These are phyloP conservation scores for Neosilurus hyrtlii DNA, from an alignment of 2,797 vertebrate species.

Conservation along the genomic window DNA sequence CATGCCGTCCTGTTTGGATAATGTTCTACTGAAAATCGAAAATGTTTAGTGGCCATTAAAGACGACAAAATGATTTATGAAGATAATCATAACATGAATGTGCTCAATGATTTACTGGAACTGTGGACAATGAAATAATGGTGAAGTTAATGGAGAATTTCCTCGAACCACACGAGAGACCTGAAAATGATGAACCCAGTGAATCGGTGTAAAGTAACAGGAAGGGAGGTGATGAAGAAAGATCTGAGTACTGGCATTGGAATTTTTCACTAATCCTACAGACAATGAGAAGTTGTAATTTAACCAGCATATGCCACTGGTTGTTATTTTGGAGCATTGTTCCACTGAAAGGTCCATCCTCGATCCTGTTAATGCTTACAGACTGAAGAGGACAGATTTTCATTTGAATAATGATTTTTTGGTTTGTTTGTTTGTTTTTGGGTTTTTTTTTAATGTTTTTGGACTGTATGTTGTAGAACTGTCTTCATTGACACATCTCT, in stretches of 20 bases:
- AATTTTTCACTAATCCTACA: too few relatives aligned
- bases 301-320: too few relatives aligned
- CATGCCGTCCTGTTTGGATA: too few relatives aligned
- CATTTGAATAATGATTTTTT: not conserved
- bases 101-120: constrained; percentile 2
- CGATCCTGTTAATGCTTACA: not conserved
- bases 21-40: not conserved
- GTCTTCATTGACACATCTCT: too few relatives aligned
- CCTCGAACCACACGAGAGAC: not conserved
- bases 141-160: too few relatives aligned
- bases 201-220: not conserved
- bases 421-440: too few relatives aligned
- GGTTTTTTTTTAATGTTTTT: too few relatives aligned
- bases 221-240: not conserved
- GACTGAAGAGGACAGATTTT: not conserved
- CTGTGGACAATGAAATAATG: not conserved
- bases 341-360: not conserved
- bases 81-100: not conserved
- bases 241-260: not conserved
- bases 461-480: too few relatives aligned
- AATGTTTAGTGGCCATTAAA: not conserved
- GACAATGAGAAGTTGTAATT: too few relatives aligned
- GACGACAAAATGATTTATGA: constrained; percentile 26
- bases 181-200: not conserved
- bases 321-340: not conserved